Evolutionary conservation across 2,797 vertebrate genomes (phyloP).

Genomic region (Lepidocolaptes lacrymiger): DNA sequence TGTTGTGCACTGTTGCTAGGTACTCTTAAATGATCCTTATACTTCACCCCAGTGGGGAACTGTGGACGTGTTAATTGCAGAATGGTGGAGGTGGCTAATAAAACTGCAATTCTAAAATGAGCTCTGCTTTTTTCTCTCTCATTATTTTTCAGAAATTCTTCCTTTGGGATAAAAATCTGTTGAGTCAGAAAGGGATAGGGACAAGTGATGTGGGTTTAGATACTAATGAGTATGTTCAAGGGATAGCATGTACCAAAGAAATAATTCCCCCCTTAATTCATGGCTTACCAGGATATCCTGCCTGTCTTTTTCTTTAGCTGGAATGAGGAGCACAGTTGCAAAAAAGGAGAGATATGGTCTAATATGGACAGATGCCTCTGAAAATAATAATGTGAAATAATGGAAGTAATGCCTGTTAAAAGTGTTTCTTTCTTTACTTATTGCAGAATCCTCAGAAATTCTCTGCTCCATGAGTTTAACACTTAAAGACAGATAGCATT

Average conservation of each 20-base stretch:
- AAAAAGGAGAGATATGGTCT: background rate
- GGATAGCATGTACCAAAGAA: background rate
- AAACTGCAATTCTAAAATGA: background rate
- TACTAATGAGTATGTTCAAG: background rate
- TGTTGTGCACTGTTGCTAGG: background rate
- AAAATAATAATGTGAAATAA: background rate
- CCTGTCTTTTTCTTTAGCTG: background rate
- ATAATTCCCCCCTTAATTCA: background rate
- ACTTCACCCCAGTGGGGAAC: background rate
- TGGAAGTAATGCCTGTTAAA: background rate
- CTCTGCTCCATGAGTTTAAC: background rate
- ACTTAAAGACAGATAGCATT: background rate
- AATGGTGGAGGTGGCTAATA: background rate
- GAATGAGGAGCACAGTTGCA: background rate
- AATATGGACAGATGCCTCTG: background rate
- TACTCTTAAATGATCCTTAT: background rate
- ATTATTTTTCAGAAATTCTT: constrained; percentile 24
- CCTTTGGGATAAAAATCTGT: constrained; percentile 28
- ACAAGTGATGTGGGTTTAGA: background rate
- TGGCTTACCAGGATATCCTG: background rate
- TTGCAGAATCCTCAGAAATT: background rate
- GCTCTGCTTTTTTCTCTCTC: background rate
- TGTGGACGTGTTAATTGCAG: background rate
- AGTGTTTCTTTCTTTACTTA: rapidly evolving
- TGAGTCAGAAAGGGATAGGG: background rate